A percentile compares a stretch with the other conserved stretches of the same genome.
Conservation (phyloP, 2,113 vertebrate species). For the Gymnorhina tibicen region DNA sequence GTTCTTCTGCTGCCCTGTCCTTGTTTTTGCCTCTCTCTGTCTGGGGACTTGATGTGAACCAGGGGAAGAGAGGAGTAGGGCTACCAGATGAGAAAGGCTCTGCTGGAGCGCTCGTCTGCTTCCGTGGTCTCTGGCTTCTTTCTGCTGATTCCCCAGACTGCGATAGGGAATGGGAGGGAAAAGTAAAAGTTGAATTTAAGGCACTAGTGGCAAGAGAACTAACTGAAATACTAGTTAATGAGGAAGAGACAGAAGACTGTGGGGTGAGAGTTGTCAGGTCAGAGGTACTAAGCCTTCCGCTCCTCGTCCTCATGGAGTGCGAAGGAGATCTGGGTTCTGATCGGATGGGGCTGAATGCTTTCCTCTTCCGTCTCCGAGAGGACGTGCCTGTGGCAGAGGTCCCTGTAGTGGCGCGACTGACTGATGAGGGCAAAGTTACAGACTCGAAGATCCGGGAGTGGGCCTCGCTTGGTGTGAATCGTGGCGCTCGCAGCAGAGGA, state of each 20-base stretch:
- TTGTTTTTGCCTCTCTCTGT: constrained; percentile 76
- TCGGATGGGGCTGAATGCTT: constrained; percentile 77
- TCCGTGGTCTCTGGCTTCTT: constrained; percentile 70
- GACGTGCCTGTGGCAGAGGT: constrained; percentile 70
- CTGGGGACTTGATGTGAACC: constrained; percentile 81
- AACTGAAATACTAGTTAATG: constrained; percentile 85
- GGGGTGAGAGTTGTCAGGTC: constrained; percentile 77
- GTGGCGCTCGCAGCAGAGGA: constrained; percentile 87
- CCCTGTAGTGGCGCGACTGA: constrained; percentile 76
- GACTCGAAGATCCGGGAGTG: constrained; percentile 97
- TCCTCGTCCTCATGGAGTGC: constrained; percentile 96
- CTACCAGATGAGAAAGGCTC: constrained; percentile 77
- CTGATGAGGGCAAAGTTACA: constrained; percentile 83
- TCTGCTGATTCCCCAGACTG: constrained; percentile 75
- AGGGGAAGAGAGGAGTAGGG: constrained; percentile 76
- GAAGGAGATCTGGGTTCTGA: constrained; percentile 89
- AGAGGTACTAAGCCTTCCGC: constrained; percentile 84
- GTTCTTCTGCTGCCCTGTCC: constrained; percentile 73
- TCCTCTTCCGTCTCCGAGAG: constrained; percentile 79
- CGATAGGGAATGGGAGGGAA: constrained; percentile 76
- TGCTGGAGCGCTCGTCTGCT: constrained; percentile 63
- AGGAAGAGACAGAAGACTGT: constrained; percentile 77
- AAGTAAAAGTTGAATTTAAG: constrained; percentile 88
- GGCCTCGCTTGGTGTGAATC: constrained; percentile 95
- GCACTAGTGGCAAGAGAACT: constrained; percentile 92